Evolutionary conservation across 1,140 invertebrate genomes (phyloP).

Genomic region (Grapholita molesta): DNA sequence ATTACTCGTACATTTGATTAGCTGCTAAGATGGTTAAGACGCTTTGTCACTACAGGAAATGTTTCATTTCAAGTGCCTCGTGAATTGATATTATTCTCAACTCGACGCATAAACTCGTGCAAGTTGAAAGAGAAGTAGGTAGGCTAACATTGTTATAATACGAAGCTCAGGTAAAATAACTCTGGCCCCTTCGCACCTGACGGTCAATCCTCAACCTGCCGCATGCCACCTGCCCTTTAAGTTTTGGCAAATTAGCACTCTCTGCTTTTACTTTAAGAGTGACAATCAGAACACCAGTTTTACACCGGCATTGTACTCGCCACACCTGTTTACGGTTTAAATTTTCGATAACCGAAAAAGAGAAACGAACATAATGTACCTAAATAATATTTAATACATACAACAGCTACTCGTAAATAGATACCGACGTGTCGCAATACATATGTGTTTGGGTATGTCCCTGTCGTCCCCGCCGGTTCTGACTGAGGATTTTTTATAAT

Average conservation of each 20-base stretch:
- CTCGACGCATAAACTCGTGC: not conserved
- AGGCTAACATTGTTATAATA: not conserved
- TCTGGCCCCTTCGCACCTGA: slow-evolving; percentile 26
- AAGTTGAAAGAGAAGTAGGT: not conserved
- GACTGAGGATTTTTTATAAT: too few relatives aligned
- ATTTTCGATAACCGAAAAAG: not conserved
- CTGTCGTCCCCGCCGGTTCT: too few relatives aligned
- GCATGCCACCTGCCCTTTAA: slow-evolving; percentile 16
- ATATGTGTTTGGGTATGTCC: too few relatives aligned
- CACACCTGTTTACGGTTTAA: slow-evolving; percentile 2
- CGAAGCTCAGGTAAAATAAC: slow-evolving; percentile 16
- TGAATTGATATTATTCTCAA: not conserved
- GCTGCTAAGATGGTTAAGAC: not conserved
- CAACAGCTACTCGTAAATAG: too few relatives aligned
- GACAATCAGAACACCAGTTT: not conserved
- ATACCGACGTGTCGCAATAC: too few relatives aligned
- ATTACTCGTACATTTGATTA: not conserved
- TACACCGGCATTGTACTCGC: not conserved
- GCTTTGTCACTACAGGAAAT: not conserved
- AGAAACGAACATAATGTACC: not conserved
- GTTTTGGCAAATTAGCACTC: not conserved
- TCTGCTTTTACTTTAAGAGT: not conserved
- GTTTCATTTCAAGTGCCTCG: not conserved
- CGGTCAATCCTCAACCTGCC: slow-evolving; percentile 13
- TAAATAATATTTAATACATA: not conserved